A percentile compares a stretch with the other conserved stretches of the same genome.
Conservation (phyloP, 2,797 vertebrate genomes). For the Holocentrus rufus region DNA sequence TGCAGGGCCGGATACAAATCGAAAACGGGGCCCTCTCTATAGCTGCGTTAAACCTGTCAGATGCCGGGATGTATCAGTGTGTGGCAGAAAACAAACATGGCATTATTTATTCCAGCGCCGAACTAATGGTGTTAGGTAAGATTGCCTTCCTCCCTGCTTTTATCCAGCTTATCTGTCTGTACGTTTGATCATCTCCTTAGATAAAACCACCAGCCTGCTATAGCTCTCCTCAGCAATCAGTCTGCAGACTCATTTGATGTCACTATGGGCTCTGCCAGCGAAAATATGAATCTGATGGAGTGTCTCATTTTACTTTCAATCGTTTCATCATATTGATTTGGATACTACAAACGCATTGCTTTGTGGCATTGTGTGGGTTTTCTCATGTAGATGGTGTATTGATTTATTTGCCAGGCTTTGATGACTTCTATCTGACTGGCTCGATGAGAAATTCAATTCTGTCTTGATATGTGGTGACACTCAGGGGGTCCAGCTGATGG, state of each 20-base stretch:
- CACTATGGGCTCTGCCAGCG: slow-evolving; percentile 54
- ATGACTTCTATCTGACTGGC: slow-evolving; percentile 65
- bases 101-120: slow-evolving; percentile 89
- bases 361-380: slow-evolving; percentile 60
- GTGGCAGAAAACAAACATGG: slow-evolving; percentile 98
- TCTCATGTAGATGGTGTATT: slow-evolving; percentile 75
- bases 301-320: slow-evolving; percentile 74
- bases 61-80: slow-evolving; percentile 97
- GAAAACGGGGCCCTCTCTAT: slow-evolving; percentile 94
- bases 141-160: slow-evolving; percentile 64
- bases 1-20: slow-evolving; percentile 90
- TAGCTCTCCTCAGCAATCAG: slow-evolving; percentile 59
- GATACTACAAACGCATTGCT: slow-evolving; percentile 65
- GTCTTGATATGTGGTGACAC: slow-evolving; percentile 59
- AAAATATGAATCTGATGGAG: slow-evolving; percentile 73
- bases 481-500: slow-evolving; percentile 49
- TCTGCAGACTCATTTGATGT: slow-evolving; percentile 68
- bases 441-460: slow-evolving; percentile 65
- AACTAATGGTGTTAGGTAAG: slow-evolving; percentile 95
- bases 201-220: slow-evolving; percentile 56
- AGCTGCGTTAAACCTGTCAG: slow-evolving; percentile 88
- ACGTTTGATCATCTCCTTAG: slow-evolving; percentile 69
- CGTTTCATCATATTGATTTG: slow-evolving; percentile 78
- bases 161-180: slow-evolving; percentile 58
- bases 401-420: slow-evolving; percentile 77